phyloP scores from a whole-genome alignment of 2,888 invertebrate genomes.

The Cataglyphis cursor region DNA sequence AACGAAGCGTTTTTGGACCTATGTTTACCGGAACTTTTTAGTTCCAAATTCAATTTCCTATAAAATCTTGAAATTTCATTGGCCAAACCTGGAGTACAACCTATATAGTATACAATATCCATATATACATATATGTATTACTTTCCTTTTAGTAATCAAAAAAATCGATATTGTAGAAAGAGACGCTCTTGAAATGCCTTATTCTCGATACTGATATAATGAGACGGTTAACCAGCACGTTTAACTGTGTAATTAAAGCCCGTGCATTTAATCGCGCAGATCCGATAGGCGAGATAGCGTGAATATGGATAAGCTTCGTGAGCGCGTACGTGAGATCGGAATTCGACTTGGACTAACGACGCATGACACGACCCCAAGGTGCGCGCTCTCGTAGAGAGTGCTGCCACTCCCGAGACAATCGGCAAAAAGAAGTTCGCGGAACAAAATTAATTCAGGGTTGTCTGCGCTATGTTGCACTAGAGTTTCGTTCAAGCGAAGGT shows the following conservation, averaged over 20 bases:
- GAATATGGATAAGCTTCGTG: slow-evolving; percentile 49
- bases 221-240: slow-evolving; percentile 38
- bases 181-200: slow-evolving; percentile 34
- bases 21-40: too few species aligned
- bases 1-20: too few species aligned
- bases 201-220: slow-evolving; percentile 33
- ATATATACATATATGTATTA: background rate
- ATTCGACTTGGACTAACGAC: slow-evolving; percentile 65
- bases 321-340: slow-evolving; percentile 64
- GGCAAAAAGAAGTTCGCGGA: slow-evolving; percentile 50
- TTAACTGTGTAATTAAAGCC: slow-evolving; percentile 49
- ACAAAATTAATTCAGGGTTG: slow-evolving; percentile 59
- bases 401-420: slow-evolving; percentile 57
- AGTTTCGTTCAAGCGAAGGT: slow-evolving; percentile 54
- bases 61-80: too few species aligned
- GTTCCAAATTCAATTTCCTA: too few species aligned
- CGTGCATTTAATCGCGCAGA: slow-evolving; percentile 43
- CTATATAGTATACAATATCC: too few species aligned
- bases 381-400: slow-evolving; percentile 38
- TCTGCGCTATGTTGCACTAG: slow-evolving; percentile 22
- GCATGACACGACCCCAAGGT: slow-evolving; percentile 62
- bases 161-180: background rate
- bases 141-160: background rate
- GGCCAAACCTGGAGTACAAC: too few species aligned
- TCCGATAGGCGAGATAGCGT: slow-evolving; percentile 53